These are phyloP conservation scores for Rhogogaster chlorosoma DNA, from an alignment of 2,888 invertebrate genomes.

Conservation along the genomic window DNA sequence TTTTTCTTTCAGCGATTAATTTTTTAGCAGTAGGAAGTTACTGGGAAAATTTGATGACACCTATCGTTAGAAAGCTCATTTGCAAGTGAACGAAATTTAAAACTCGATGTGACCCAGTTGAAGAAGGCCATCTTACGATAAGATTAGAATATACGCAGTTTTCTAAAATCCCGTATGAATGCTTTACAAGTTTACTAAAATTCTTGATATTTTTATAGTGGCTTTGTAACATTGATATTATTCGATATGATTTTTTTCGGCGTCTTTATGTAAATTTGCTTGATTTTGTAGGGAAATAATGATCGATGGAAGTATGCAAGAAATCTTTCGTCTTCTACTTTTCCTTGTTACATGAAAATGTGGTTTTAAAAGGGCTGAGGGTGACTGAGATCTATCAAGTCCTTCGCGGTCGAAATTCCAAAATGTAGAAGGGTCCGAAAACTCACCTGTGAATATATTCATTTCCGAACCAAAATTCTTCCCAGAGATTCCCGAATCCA, in stretches of 20 bases:
- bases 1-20: not conserved
- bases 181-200: no score
- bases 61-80: not conserved
- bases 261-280: not conserved
- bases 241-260: no score
- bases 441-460: conserved; percentile 78
- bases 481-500: conserved; percentile 80
- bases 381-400: not conserved
- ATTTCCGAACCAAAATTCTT: conserved; percentile 83
- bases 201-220: no score
- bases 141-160: no score
- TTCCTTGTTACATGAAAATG: not conserved
- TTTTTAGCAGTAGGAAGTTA: no score
- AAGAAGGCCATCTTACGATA: no score
- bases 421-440: not conserved
- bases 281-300: not conserved
- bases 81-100: not conserved
- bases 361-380: not conserved
- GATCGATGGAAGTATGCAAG: not conserved
- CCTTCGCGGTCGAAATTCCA: not conserved
- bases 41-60: not conserved
- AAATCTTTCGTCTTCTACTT: not conserved
- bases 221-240: no score
- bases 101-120: not conserved
- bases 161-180: no score